These are phyloP conservation scores for Tiliacea aurago DNA, from an alignment of 2,888 invertebrate species.

Conservation along the genomic window DNA sequence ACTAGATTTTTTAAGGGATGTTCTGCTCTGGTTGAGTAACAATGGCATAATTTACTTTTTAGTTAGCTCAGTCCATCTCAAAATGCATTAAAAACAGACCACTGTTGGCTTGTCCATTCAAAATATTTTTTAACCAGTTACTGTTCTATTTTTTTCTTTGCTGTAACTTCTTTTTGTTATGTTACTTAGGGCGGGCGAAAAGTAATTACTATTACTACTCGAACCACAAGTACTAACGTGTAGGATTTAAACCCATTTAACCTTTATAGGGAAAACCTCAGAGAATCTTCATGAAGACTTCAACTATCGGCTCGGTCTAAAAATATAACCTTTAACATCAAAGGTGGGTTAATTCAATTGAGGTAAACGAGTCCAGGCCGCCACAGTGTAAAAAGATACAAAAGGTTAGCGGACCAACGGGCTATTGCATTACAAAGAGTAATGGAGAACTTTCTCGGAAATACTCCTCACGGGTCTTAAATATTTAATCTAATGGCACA, in stretches of 20 bases:
- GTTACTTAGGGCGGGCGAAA: neutral
- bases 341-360: constrained; percentile 43
- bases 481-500: neutral
- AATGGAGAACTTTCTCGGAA: neutral
- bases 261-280: neutral
- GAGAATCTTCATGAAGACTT: constrained; percentile 4
- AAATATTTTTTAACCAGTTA: neutral
- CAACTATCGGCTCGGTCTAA: constrained; percentile 11
- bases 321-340: constrained; percentile 30
- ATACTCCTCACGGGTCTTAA: neutral
- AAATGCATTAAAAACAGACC: neutral
- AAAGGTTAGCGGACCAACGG: constrained; percentile 8
- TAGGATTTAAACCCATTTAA: constrained; percentile 2
- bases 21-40: neutral
- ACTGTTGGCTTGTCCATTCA: neutral
- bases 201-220: neutral
- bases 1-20: neutral
- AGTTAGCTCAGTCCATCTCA: neutral
- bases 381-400: constrained; percentile 8
- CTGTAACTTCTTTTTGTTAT: neutral
- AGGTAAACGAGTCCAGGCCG: neutral
- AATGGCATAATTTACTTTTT: neutral
- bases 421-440: neutral
- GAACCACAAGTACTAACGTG: no score
- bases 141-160: neutral